Percentiles rank a stretch among this genome's conserved stretches.
phyloP scores from a whole-genome alignment of 2,113 vertebrate genomes.

The Colossoma macropomum region DNA sequence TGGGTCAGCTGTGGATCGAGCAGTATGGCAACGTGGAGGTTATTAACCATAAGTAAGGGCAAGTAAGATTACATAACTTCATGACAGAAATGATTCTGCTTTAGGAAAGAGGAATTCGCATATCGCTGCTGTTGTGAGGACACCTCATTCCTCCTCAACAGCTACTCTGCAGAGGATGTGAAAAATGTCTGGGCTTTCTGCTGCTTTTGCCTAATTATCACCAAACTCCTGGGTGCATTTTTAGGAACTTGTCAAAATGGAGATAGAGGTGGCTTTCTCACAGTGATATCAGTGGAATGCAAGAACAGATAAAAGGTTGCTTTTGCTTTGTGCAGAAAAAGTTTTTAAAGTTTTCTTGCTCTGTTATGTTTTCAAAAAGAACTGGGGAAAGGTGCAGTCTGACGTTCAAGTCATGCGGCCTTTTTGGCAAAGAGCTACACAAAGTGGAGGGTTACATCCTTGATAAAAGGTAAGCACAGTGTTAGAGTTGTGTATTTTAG shows the following conservation, averaged over 20 bases:
- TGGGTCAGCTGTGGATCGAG: slow-evolving; percentile 98
- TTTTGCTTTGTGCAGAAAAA: not conserved
- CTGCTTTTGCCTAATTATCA: not conserved
- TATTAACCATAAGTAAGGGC: slow-evolving; percentile 92
- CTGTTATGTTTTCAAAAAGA: slow-evolving; percentile 75
- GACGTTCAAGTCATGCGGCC: slow-evolving; percentile 93
- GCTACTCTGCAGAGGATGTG: not conserved
- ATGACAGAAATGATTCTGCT: not conserved
- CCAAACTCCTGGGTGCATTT: not conserved
- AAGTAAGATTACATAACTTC: not conserved
- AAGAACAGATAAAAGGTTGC: not conserved
- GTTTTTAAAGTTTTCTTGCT: not conserved
- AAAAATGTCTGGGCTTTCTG: not conserved
- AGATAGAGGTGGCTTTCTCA: not conserved
- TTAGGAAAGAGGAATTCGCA: not conserved
- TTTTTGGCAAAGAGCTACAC: slow-evolving; percentile 97
- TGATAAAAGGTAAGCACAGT: slow-evolving; percentile 89
- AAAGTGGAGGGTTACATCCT: slow-evolving; percentile 98
- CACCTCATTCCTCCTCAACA: not conserved
- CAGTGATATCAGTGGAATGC: not conserved
- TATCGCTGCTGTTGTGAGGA: not conserved
- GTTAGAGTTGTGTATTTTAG: not conserved
- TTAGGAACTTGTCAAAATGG: not conserved
- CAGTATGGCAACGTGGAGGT: slow-evolving; percentile 97
- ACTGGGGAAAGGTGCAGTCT: slow-evolving; percentile 93